phyloP scores from a whole-genome alignment of 1,140 invertebrate species.

The Pseudachorutes palmiensis region DNA sequence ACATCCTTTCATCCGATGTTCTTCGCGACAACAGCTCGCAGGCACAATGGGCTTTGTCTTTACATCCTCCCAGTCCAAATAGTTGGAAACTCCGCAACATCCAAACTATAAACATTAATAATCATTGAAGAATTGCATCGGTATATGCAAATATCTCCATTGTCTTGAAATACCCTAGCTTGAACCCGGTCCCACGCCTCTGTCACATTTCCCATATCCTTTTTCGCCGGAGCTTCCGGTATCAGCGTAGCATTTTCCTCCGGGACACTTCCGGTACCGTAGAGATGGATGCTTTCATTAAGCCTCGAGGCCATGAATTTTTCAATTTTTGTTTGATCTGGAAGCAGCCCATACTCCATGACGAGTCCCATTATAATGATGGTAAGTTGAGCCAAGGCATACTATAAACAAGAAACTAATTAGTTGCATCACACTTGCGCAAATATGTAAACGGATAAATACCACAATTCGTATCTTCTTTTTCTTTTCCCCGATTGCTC shows the following conservation, averaged over 20 bases:
- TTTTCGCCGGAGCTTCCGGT: too few species aligned
- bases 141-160: too few species aligned
- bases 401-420: not conserved
- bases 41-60: not conserved
- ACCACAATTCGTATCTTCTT: not conserved
- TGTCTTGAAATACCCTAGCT: too few species aligned
- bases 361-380: not conserved
- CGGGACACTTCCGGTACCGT: too few species aligned
- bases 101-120: constrained; percentile 9
- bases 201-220: too few species aligned
- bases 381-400: not conserved
- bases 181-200: too few species aligned
- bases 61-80: constrained; percentile 16
- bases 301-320: not conserved
- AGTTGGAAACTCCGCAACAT: constrained; percentile 18
- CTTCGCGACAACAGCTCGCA: constrained; percentile 14
- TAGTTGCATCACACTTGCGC: not conserved
- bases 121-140: too few species aligned
- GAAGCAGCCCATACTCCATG: not conserved
- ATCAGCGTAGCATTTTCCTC: too few species aligned
- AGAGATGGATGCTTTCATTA: not conserved
- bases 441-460: too few species aligned
- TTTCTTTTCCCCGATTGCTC: not conserved
- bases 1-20: constrained; percentile 19
- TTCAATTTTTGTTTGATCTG: not conserved